Conservation (phyloP, 1,140 invertebrate genomes). For the Brachionus rotundiformis region DNA sequence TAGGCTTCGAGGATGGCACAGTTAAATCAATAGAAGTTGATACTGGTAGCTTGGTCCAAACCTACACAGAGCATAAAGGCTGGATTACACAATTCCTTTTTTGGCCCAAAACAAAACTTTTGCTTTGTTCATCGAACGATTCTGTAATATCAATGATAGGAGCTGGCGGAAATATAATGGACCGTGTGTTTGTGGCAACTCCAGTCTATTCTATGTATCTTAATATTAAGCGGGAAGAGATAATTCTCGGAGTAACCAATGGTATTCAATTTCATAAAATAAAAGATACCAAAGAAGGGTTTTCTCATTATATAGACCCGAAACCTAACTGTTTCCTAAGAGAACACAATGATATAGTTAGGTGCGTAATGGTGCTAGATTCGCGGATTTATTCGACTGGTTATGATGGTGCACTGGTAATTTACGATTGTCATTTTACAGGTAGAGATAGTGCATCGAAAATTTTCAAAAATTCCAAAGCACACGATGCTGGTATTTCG, state of each 20-base stretch:
- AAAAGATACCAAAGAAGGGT: not conserved
- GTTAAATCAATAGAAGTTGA: slow-evolving; percentile 47
- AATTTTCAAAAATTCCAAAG: slow-evolving; percentile 57
- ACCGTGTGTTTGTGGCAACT: slow-evolving; percentile 54
- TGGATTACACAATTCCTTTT: slow-evolving; percentile 37
- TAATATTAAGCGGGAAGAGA: slow-evolving; percentile 53
- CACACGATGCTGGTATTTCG: slow-evolving; percentile 64
- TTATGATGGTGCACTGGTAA: slow-evolving; percentile 62
- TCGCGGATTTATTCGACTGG: slow-evolving; percentile 62
- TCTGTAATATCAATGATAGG: slow-evolving; percentile 18
- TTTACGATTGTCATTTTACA: slow-evolving; percentile 62
- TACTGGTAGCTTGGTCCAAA: slow-evolving; percentile 13
- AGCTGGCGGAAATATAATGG: slow-evolving; percentile 44
- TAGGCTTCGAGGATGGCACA: slow-evolving; percentile 62
- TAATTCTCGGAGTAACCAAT: not conserved
- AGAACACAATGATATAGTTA: slow-evolving; percentile 63
- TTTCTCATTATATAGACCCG: not conserved
- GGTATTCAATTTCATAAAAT: slow-evolving; percentile 46
- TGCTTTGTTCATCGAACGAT: slow-evolving; percentile 44
- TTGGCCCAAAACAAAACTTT: slow-evolving; percentile 29
- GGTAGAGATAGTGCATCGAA: slow-evolving; percentile 58
- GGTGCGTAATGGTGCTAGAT: slow-evolving; percentile 61
- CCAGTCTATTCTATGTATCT: slow-evolving; percentile 63
- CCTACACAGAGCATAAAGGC: slow-evolving; percentile 43
- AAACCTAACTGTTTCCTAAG: slow-evolving; percentile 55